A percentile compares a stretch with the other conserved stretches of the same genome.
These are phyloP conservation scores for Progne subis DNA, from an alignment of 2,113 vertebrate species.

Conservation along the genomic window DNA sequence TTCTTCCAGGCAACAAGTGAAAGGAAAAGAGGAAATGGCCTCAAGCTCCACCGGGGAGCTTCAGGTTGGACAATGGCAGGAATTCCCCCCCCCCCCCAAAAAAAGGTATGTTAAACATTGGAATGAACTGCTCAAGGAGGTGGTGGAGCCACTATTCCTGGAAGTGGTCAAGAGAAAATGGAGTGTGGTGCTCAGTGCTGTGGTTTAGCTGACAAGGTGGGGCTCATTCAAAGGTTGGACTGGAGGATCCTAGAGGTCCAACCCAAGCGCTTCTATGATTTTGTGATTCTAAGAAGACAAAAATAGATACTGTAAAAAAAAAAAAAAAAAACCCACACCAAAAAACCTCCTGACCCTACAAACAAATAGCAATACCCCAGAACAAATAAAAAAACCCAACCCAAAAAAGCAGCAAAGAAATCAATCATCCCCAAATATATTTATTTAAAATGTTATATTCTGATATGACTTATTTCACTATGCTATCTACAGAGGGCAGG, in stretches of 20 bases:
- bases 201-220: neutral
- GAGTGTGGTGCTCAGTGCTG: neutral
- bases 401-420: neutral
- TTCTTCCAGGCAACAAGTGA: neutral
- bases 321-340: neutral
- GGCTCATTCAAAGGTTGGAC: neutral
- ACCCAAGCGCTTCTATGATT: neutral
- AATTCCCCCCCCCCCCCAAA: neutral
- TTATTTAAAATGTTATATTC: neutral
- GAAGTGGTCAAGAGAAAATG: neutral
- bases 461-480: neutral
- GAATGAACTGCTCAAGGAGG: neutral
- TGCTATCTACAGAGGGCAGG: neutral
- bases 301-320: neutral
- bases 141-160: too few species aligned
- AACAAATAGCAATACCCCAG: neutral
- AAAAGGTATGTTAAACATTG: neutral
- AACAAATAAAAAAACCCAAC: neutral
- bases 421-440: neutral
- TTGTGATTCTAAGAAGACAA: neutral
- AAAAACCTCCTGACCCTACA: accelerated
- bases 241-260: neutral
- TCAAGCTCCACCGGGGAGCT: neutral
- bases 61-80: neutral
- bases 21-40: neutral